phyloP scores from a whole-genome alignment of 2,113 vertebrate species.

The Barbus barbus region DNA sequence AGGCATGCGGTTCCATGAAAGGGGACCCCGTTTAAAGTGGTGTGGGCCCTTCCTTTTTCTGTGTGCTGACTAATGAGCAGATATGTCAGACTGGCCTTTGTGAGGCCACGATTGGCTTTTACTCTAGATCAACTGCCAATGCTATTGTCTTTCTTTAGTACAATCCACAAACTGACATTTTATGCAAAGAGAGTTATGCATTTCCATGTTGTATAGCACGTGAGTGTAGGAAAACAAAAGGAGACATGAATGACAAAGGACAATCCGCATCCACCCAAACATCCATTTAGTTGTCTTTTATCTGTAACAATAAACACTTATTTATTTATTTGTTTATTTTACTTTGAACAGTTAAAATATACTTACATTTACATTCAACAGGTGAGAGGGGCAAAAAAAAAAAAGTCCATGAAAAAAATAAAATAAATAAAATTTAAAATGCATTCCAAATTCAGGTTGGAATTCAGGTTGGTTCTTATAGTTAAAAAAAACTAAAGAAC shows the following conservation, averaged over 20 bases:
- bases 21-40: slow-evolving; percentile 37
- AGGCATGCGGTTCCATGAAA: slow-evolving; percentile 49
- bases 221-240: slow-evolving; percentile 11
- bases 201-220: slow-evolving; percentile 18
- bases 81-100: slow-evolving; percentile 9
- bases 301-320: neutral
- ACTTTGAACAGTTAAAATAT: neutral
- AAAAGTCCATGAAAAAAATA: too few relatives aligned
- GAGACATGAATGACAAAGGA: slow-evolving; percentile 26
- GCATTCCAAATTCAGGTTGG: neutral
- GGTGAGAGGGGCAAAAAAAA: too few relatives aligned
- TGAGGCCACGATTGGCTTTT: neutral
- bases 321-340: neutral
- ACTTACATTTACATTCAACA: too few relatives aligned
- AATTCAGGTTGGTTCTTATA: neutral
- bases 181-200: slow-evolving; percentile 40
- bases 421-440: neutral
- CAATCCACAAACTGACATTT: slow-evolving; percentile 38
- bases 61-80: slow-evolving; percentile 39
- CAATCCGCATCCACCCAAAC: neutral
- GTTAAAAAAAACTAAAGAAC: neutral
- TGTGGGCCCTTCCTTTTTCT: slow-evolving; percentile 43
- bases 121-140: slow-evolving; percentile 14
- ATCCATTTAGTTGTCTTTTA: slow-evolving; percentile 9
- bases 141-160: neutral